Conservation (phyloP, 2,113 vertebrate genomes). For the Setophaga coronata region DNA sequence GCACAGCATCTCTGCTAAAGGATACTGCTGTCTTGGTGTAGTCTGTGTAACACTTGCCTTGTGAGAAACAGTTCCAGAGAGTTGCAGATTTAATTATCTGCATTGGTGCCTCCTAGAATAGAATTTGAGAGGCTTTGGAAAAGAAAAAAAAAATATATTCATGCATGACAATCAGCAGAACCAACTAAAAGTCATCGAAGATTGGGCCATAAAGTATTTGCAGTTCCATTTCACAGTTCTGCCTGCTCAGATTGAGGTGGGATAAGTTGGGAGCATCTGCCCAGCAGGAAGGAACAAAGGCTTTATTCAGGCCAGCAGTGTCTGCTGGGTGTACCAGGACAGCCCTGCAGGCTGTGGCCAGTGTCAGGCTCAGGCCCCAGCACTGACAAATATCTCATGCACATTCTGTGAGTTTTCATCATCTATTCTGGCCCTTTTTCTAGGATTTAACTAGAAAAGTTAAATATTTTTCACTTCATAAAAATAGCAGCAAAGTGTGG, state of each 20-base stretch:
- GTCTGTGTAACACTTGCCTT: background rate
- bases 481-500: background rate
- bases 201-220: background rate
- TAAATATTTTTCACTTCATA: background rate
- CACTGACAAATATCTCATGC: background rate
- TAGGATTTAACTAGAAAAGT: too few relatives aligned
- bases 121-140: background rate
- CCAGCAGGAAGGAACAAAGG: background rate
- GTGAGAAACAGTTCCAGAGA: background rate
- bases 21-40: background rate
- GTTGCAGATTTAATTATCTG: background rate
- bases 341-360: background rate
- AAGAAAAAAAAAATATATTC: background rate
- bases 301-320: constrained; percentile 19
- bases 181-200: background rate
- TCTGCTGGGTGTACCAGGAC: background rate
- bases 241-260: background rate
- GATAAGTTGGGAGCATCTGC: background rate
- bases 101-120: background rate
- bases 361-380: background rate
- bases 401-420: background rate
- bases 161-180: background rate
- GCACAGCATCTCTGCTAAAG: background rate
- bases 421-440: background rate
- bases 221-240: background rate